Conservation (phyloP, 2,113 vertebrate genomes). For the Gallinago jamesoni region DNA sequence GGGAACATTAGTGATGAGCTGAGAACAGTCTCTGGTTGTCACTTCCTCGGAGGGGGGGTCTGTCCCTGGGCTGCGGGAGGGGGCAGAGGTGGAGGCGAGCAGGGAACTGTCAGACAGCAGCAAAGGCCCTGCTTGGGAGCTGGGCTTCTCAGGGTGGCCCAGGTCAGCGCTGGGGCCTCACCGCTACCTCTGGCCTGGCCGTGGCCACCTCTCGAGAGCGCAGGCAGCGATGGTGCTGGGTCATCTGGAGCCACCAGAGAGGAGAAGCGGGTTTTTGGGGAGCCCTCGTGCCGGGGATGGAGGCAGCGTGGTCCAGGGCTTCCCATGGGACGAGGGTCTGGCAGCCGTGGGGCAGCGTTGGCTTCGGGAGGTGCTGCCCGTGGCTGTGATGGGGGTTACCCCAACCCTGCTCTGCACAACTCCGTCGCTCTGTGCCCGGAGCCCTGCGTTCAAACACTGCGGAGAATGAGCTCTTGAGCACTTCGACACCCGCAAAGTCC, state of each 20-base stretch:
- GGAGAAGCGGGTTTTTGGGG: neutral
- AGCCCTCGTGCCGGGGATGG: neutral
- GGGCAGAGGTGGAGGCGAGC: too few relatives aligned
- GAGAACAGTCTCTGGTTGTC: neutral
- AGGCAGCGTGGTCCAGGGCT: neutral
- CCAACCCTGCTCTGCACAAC: neutral
- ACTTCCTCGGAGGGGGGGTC: neutral
- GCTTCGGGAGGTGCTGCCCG: neutral
- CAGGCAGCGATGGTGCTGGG: neutral
- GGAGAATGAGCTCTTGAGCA: too few relatives aligned
- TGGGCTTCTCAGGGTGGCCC: neutral
- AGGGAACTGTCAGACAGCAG: neutral
- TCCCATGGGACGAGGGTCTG: too few relatives aligned
- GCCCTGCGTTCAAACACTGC: neutral
- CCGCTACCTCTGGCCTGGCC: neutral
- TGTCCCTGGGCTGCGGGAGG: neutral
- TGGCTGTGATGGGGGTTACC: neutral
- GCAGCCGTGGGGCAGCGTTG: fast-evolving
- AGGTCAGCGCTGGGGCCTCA: neutral
- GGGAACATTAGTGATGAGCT: neutral
- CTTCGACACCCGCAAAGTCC: neutral
- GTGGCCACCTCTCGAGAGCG: fast-evolving
- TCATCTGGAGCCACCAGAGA: fast-evolving
- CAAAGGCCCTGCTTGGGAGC: neutral
- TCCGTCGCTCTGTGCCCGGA: neutral